Conservation (phyloP, 2,888 invertebrate genomes). For the Iselma pallidipennis region DNA sequence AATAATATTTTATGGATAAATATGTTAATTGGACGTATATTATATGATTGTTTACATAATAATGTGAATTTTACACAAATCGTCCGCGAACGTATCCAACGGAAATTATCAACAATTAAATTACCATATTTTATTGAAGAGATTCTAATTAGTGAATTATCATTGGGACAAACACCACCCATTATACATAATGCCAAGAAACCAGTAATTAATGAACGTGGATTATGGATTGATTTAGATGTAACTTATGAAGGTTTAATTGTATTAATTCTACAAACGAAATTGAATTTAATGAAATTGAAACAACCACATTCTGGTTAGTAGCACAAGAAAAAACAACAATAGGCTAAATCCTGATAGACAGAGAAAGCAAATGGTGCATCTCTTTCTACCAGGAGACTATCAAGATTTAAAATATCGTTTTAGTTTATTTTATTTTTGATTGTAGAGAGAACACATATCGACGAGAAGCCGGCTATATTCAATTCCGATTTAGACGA, state of each 20-base stretch:
- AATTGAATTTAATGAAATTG: constrained; percentile 79
- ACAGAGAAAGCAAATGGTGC: no score
- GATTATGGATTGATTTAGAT: constrained; percentile 88
- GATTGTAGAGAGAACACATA: constrained; percentile 33
- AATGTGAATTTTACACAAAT: constrained; percentile 70
- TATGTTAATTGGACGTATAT: constrained; percentile 73
- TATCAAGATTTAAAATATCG: not conserved
- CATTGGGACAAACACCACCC: constrained; percentile 72
- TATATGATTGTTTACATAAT: constrained; percentile 81
- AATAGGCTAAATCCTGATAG: no score
- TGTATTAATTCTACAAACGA: constrained; percentile 83
- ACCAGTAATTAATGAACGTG: constrained; percentile 77
- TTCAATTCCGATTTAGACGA: constrained; percentile 79
- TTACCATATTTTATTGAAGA: constrained; percentile 88
- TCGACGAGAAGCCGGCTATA: constrained; percentile 60
- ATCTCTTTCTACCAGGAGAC: no score
- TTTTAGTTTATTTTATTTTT: not conserved
- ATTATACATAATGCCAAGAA: constrained; percentile 64
- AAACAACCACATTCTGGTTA: constrained; percentile 54
- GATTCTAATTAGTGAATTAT: constrained; percentile 74
- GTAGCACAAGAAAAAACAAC: no score
- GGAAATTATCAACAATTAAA: constrained; percentile 84
- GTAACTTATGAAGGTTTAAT: constrained; percentile 78
- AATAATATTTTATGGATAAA: constrained; percentile 74
- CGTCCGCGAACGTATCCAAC: constrained; percentile 79